phyloP scores from a whole-genome alignment of 2,113 vertebrate species.

The Esox niger region DNA sequence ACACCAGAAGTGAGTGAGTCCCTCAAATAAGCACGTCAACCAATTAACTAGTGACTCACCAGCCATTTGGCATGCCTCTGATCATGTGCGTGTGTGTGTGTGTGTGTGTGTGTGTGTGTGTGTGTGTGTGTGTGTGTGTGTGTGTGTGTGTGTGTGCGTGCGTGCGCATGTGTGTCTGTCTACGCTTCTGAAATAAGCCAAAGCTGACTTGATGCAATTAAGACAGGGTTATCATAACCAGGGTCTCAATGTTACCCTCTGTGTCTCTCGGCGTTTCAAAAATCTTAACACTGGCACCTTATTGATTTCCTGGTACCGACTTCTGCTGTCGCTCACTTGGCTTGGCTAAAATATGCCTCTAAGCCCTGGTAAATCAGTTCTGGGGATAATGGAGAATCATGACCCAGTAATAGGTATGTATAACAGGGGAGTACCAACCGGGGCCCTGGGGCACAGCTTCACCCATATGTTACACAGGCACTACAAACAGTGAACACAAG shows the following conservation, averaged over 20 bases:
- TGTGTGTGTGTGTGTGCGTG: neutral
- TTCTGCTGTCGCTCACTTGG: neutral
- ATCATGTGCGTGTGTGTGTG: slow-evolving; percentile 5
- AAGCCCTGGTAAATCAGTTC: neutral
- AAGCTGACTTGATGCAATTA: slow-evolving; percentile 5
- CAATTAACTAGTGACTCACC: neutral
- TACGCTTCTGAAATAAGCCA: slow-evolving; percentile 1
- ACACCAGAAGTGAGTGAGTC: no score
- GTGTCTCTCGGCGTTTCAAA: neutral
- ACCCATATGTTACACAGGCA: neutral
- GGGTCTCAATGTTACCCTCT: neutral
- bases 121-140: slow-evolving; percentile 1
- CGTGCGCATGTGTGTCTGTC: neutral
- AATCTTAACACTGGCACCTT: neutral
- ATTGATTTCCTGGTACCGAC: neutral
- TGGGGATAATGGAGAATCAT: neutral
- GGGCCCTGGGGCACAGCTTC: neutral
- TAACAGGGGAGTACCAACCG: neutral
- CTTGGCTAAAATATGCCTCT: neutral
- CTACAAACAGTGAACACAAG: neutral
- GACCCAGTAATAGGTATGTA: neutral
- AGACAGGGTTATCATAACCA: neutral
- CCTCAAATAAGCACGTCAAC: no score
- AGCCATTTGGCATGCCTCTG: slow-evolving; percentile 16
- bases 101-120: slow-evolving; percentile 2